These are phyloP conservation scores for Caradrina clavipalpis DNA, from an alignment of 2,888 invertebrate genomes.

Conservation along the genomic window DNA sequence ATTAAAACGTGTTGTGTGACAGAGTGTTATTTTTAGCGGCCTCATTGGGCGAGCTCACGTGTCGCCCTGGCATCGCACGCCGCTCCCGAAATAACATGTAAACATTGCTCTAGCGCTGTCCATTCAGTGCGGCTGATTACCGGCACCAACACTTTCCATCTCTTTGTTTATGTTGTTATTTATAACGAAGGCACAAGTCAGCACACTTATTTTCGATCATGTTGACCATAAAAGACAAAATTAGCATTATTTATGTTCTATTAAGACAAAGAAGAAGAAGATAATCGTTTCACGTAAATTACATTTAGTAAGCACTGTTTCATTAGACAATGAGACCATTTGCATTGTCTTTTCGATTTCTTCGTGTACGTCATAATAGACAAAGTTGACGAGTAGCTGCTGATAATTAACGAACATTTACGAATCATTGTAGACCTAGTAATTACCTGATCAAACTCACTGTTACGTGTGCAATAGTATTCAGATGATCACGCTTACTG, in stretches of 20 bases:
- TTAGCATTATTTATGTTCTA: background rate
- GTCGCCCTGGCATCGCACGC: slow-evolving; percentile 62
- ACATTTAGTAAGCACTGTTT: background rate
- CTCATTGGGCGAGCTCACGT: slow-evolving; percentile 65
- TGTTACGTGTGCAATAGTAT: background rate
- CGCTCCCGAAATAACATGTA: slow-evolving; percentile 67
- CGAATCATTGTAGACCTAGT: slow-evolving; percentile 8
- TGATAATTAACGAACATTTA: slow-evolving; percentile 14
- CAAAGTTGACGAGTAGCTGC: slow-evolving; percentile 5
- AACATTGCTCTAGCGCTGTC: slow-evolving; percentile 58
- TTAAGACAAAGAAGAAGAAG: background rate
- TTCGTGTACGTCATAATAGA: slow-evolving; percentile 11
- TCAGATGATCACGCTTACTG: slow-evolving; percentile 18
- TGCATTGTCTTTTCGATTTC: background rate
- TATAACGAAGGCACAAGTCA: background rate
- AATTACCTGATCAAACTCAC: slow-evolving; percentile 16
- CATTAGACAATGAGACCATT: background rate
- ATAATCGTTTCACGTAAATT: background rate
- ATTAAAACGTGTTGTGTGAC: slow-evolving; percentile 30
- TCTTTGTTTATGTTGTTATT: slow-evolving; percentile 33
- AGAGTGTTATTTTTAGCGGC: slow-evolving; percentile 56
- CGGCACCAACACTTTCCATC: slow-evolving; percentile 36
- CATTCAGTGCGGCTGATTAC: slow-evolving; percentile 26
- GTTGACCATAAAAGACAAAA: no score
- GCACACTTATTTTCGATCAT: no score